Base-by-base conservation (phyloP, 2,888 invertebrate species). In the Rambutsinella grinnellia region DNA sequence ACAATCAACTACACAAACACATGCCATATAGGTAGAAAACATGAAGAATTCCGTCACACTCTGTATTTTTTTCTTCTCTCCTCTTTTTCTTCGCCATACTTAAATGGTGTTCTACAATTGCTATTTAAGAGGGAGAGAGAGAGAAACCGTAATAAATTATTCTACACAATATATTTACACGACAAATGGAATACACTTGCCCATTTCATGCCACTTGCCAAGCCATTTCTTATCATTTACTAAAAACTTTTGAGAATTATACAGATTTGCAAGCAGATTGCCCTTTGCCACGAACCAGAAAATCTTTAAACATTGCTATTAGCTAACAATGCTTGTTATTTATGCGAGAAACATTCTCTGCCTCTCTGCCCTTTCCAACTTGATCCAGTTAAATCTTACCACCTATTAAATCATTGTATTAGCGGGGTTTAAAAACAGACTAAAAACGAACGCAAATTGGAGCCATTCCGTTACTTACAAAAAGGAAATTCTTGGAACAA, bases 201-300 rank as follows among this genome's bases (percentile, higher is more conserved):
- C 60, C 51, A 54, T 61, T 75, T 66, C 66, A 71, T 47, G 65
- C 54, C 60, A 46, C 54, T 53, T 61, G 54, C 63, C 56, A 74
- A 58, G 66, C 65, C 57, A 61, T 65, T 78, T 66, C 65, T 78
- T 70, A 74, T 75, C 78, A 75, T 79, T 79, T 79, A n/a, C n/a
- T n/a, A n/a, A n/a, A n/a, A n/a, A n/a, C n/a, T n/a, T n/a, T n/a
- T n/a, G n/a, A n/a, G n/a, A n/a, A n/a, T n/a, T n/a, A n/a, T n/a
- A n/a, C n/a, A n/a, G n/a, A n/a, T n/a, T n/a, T n/a, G 75, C 70
- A 75, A 75, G 78, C 63, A 75, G 75, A 79, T 79, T 75, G 75
- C 67, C 62, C 78, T 69, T 53, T 66, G 49, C 62, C 44, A 58
- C 62, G 76, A 47, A 79, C 28, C 28, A 76, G 66, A n/a, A n/a